Base-by-base conservation (phyloP, 1,140 invertebrate genomes). In the Epicauta chinensis region DNA sequence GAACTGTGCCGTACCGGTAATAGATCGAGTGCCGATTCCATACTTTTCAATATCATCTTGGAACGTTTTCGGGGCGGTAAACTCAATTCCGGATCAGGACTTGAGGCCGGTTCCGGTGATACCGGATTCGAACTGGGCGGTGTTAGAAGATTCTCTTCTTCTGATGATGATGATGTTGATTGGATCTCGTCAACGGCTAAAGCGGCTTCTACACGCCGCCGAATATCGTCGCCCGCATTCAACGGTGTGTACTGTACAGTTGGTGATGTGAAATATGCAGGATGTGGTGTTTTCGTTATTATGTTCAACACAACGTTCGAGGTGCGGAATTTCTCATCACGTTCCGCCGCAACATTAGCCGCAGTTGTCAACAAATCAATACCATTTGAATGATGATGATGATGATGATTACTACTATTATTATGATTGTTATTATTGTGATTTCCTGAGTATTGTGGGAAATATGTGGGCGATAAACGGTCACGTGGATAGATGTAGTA, bases 11-110 rank as follows among this genome's bases (percentile, higher is more conserved):
- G 72, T 55, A 66, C 75, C 58, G 47, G 73, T 64, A 44, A 73
- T 56, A 55, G 72, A 56, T 53, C 70, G 62, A 64, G 5, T n/a
- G 32, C 12, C 17, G 71, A 59, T 54, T 82, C 79, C 74, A 82
- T 81, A 0, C 81, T 82, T 51, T 84, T 78, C 42, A 85, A 77
- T 59, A 89, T 89, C 72, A 87, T 81, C 65, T 87, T 89, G 39
- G 75, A 79, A 3, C 87, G 76, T 70, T 91, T 91, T 35, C 87
- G 72, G 2, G 84, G 80, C 7, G 87, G 87, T 37, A 90, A 68
- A 31, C 80, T 86, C 14, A 86, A 75, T 42, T 84, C 82, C 34
- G 75, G 75, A 41, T 77, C 72, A 2, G 73, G 84, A 1, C 82
- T 70, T 10, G 75, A 73, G 2, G 77, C 78, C 3, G 78, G 77